Conservation (phyloP, 64 coral and sea anemone genomes). For the Astreopora myriophthalma region DNA sequence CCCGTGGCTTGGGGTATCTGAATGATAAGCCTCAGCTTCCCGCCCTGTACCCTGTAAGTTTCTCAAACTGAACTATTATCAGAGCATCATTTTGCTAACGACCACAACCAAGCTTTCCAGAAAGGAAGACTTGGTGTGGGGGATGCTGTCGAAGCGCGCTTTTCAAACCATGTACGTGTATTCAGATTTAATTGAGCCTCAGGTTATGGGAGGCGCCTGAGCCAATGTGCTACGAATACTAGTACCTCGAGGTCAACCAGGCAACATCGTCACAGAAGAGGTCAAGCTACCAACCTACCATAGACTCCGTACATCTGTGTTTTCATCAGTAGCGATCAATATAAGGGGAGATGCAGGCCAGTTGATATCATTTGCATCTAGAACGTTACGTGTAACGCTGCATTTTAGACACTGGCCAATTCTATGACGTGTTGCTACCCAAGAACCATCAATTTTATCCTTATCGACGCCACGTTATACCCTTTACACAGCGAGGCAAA, state of each 20-base stretch:
- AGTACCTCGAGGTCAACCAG: no score
- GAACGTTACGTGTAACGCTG: neutral
- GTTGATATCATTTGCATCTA: conserved; percentile 1
- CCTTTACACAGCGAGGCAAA: neutral
- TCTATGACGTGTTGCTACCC: neutral
- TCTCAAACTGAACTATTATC: neutral
- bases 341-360: neutral
- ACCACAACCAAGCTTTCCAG: neutral
- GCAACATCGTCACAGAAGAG: neutral
- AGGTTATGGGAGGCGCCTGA: no score
- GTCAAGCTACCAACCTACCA: neutral
- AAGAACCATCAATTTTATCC: neutral
- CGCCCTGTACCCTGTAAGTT: neutral
- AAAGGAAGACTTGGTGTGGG: conserved; percentile 15
- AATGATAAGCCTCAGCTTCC: neutral
- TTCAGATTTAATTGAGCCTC: neutral
- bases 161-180: neutral
- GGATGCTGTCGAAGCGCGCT: no score
- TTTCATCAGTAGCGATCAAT: no score
- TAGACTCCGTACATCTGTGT: no score
- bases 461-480: neutral
- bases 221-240: no score
- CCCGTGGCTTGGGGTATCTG: neutral
- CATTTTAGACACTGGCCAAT: conserved; percentile 11
- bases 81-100: neutral